Percentiles rank a stretch among this genome's conserved stretches.
Evolutionary conservation across 2,113 vertebrate species (phyloP).

Genomic region (Lutjanus erythropterus): DNA sequence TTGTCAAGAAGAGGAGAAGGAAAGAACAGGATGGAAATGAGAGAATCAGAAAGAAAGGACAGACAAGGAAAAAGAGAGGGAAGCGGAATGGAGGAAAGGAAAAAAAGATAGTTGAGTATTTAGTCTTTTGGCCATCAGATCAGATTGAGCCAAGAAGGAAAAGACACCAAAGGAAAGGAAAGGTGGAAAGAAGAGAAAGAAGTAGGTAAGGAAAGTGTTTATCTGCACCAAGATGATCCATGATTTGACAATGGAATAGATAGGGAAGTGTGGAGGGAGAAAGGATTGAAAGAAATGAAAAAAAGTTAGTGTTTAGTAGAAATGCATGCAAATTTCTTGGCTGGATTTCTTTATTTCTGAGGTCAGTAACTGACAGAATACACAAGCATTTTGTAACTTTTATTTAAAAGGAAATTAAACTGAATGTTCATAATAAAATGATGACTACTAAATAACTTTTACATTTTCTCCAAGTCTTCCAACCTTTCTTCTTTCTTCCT

Average conservation of each 20-base stretch:
- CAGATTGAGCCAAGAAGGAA: background rate
- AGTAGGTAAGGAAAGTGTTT: no score
- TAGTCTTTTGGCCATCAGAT: background rate
- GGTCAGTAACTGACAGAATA: no score
- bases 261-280: background rate
- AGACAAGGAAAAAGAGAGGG: background rate
- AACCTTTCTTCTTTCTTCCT: no score
- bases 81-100: no score
- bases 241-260: background rate
- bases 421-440: no score
- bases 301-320: background rate
- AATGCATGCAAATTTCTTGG: no score
- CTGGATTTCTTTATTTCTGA: no score
- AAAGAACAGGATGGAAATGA: background rate
- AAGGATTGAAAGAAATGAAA: background rate
- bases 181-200: background rate
- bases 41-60: background rate
- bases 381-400: no score
- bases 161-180: background rate
- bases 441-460: no score
- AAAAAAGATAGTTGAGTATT: background rate
- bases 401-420: no score
- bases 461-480: no score
- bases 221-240: background rate
- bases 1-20: no score